Percentiles rank a stretch among this genome's conserved stretches.
Conservation (phyloP, 2,797 vertebrate genomes). For the Coendou prehensilis region DNA sequence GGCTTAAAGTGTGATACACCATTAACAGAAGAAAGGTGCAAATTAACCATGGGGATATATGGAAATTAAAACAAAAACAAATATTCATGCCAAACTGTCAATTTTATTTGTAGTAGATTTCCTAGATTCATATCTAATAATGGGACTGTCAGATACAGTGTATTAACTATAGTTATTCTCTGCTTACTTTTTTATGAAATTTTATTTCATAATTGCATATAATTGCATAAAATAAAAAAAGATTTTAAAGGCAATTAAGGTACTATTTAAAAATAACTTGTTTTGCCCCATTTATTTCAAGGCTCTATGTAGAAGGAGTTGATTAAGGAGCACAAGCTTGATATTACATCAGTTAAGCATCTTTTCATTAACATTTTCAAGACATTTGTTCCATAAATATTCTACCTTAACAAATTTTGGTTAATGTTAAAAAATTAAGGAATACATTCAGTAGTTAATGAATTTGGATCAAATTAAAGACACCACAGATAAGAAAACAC, state of each 20-base stretch:
- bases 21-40: slow-evolving; percentile 34
- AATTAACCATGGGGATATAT: slow-evolving; percentile 72
- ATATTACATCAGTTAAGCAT: not conserved
- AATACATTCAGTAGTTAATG: not conserved
- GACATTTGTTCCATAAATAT: not conserved
- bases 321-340: not conserved
- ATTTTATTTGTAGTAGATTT: not conserved
- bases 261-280: not conserved
- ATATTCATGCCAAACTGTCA: not conserved
- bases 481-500: not conserved
- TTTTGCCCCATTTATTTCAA: slow-evolving; percentile 9
- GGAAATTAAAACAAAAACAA: slow-evolving; percentile 30
- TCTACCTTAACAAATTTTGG: not conserved
- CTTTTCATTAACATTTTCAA: slow-evolving; percentile 19
- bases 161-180: not conserved
- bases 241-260: not conserved
- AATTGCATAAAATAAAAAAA: not conserved
- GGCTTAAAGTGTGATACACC: slow-evolving; percentile 67
- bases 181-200: not conserved
- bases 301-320: not conserved
- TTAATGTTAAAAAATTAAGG: slow-evolving; percentile 10
- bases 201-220: not conserved
- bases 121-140: not conserved
- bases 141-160: not conserved
- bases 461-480: slow-evolving; percentile 11